Evolutionary conservation across 2,797 vertebrate genomes (phyloP), one percentile per base, ranked within the genome.

Genomic region (Chanos chanos): DNA sequence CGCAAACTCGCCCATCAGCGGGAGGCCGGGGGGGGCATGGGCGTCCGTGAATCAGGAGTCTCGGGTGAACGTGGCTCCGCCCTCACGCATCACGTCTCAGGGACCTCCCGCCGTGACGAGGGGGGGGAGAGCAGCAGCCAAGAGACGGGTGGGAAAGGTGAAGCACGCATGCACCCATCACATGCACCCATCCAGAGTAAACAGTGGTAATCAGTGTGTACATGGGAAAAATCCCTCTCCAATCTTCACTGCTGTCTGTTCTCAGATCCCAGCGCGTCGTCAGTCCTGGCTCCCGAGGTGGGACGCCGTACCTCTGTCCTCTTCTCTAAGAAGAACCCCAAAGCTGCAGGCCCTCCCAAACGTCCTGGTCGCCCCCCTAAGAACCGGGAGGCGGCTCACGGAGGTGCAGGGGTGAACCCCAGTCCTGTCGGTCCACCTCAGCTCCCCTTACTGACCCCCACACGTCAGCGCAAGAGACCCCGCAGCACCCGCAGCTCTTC

Each of bases 61-160:
- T 87, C 91, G 18, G 78, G 79, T 27, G 87, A 90, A 15, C 77
- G 87, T 2, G 74, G 78, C 1, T 72, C 84, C 1, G 80, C 82
- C n/a, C 83, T 89, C n/a, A 75, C 83, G 0, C 90, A 89, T 62
- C 89, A 86, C 62, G 84, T 82, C 56, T 94, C 82, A 53, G 87
- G 80, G 78, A 89, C 86, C 74, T 92, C 36, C 57, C 95, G 93
- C 12, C 96, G 95, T 54, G 96, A 97, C 4, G 97, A 97, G 53
- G 94, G 93, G 0, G 96, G 95, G 33, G 96, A 99, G 83, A 98
- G 95, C 92, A 98, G 97, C 88, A 97, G 95, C 83, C 97, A 98
- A 79, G 96, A 99, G 85, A 97, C 94, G 7, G 66, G 89, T 4
- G 89, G 94, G 72, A 98, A 98, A 91, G 96, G 96, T 98, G 82